Evolutionary conservation across 2,113 vertebrate species (phyloP).

Genomic region (Motacilla alba): DNA sequence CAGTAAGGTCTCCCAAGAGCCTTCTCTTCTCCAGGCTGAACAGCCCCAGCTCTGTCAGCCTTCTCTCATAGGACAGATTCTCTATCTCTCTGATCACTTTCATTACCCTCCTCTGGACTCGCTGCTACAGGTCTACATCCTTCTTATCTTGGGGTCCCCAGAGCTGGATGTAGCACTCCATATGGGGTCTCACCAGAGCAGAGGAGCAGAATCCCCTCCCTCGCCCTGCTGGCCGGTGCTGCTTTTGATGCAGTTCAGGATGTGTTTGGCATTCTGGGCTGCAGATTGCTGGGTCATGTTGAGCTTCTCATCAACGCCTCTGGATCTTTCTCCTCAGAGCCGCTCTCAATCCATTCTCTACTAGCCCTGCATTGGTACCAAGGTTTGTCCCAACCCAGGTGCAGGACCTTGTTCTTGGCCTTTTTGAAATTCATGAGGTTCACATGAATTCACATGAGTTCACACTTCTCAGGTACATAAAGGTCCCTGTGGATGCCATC

Average conservation of each 20-base stretch:
- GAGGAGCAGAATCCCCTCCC: not conserved
- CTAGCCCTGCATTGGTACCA: not conserved
- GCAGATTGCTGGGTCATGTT: not conserved
- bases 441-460: accelerated
- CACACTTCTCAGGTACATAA: not conserved
- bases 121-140: accelerated
- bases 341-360: not conserved
- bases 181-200: not conserved
- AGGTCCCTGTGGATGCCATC: not conserved
- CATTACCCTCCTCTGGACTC: not conserved
- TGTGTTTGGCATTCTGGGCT: not conserved
- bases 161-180: not conserved
- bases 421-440: not conserved
- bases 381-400: not conserved
- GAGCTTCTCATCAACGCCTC: not conserved
- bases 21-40: not conserved
- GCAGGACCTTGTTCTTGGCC: not conserved
- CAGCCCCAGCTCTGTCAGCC: not conserved
- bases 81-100: not conserved
- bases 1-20: not conserved
- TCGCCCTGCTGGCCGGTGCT: accelerated
- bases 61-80: not conserved
- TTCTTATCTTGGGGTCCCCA: not conserved
- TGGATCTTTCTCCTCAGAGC: not conserved
- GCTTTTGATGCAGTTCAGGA: not conserved